Percentiles rank a stretch among this genome's conserved stretches.
Conservation (phyloP, 2,888 invertebrate species). For the Horisme vitalbata region DNA sequence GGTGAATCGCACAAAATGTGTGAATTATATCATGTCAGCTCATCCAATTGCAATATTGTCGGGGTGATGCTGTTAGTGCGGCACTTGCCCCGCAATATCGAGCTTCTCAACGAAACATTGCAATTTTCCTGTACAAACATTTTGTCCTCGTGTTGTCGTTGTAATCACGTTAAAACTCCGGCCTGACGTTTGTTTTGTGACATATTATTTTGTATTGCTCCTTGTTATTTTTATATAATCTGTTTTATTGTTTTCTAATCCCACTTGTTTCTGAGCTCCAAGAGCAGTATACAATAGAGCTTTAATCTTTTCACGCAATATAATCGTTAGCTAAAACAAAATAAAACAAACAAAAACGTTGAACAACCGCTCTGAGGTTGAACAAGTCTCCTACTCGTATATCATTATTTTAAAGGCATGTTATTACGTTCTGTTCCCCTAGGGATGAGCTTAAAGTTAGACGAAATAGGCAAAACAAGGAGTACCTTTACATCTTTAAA, state of each 20-base stretch:
- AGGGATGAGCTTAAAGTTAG: no score
- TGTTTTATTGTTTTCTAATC: conserved; percentile 6
- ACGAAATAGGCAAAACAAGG: no score
- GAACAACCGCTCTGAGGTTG: no score
- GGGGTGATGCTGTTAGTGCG: conserved; percentile 46
- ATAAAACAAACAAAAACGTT: no score
- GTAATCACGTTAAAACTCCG: conserved; percentile 54
- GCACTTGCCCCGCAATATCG: conserved; percentile 48
- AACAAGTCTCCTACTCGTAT: no score
- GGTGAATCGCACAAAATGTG: conserved; percentile 32
- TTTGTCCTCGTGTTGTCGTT: conserved; percentile 50
- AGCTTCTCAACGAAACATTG: conserved; percentile 47
- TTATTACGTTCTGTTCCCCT: no score
- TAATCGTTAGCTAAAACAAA: no score
- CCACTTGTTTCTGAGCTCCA: neutral
- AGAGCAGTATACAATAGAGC: no score
- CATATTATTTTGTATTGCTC: conserved; percentile 36
- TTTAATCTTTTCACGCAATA: no score
- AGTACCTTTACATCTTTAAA: no score
- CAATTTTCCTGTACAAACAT: conserved; percentile 59
- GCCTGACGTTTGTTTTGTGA: conserved; percentile 39
- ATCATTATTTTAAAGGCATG: no score
- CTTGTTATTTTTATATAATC: conserved; percentile 14
- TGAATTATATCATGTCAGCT: conserved; percentile 42
- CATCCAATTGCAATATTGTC: conserved; percentile 51